Percentiles rank a stretch among this genome's conserved stretches.
phyloP scores from a whole-genome alignment of 2,113 vertebrate genomes.

The Regulus satrapa region DNA sequence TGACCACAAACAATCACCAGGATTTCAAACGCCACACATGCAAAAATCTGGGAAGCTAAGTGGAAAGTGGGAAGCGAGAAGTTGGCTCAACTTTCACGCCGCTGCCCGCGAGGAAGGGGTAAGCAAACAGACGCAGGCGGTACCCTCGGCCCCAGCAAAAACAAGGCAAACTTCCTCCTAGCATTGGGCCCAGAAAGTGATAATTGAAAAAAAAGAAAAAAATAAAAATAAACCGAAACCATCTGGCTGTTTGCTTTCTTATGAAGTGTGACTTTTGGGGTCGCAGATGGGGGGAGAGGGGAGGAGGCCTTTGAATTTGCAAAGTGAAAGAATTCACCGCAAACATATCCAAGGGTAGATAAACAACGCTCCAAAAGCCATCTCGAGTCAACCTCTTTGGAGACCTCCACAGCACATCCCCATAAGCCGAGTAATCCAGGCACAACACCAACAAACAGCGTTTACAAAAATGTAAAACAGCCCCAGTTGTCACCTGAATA shows the following conservation, averaged over 20 bases:
- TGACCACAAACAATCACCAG: slow-evolving; percentile 30
- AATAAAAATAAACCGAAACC: background rate
- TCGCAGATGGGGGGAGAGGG: background rate
- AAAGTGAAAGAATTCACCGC: background rate
- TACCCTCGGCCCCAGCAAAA: background rate
- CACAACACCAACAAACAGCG: background rate
- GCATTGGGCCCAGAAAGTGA: background rate
- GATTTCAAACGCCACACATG: background rate
- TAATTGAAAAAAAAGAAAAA: background rate
- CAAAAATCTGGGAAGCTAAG: slow-evolving; percentile 10
- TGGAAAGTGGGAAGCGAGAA: background rate
- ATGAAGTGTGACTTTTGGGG: slow-evolving; percentile 6
- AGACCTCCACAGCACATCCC: background rate
- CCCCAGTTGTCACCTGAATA: background rate
- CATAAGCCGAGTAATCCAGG: background rate
- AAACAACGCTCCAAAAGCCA: background rate
- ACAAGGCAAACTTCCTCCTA: background rate
- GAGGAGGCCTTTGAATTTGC: background rate
- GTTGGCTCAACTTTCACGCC: background rate
- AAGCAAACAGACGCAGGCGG: background rate
- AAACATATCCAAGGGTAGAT: background rate
- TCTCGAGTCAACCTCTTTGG: background rate
- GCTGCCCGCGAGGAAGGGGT: background rate
- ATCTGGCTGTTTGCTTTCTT: background rate
- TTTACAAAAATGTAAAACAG: background rate